Evolutionary conservation across 1,140 invertebrate species (phyloP).

Genomic region (Cotesia glomerata): DNA sequence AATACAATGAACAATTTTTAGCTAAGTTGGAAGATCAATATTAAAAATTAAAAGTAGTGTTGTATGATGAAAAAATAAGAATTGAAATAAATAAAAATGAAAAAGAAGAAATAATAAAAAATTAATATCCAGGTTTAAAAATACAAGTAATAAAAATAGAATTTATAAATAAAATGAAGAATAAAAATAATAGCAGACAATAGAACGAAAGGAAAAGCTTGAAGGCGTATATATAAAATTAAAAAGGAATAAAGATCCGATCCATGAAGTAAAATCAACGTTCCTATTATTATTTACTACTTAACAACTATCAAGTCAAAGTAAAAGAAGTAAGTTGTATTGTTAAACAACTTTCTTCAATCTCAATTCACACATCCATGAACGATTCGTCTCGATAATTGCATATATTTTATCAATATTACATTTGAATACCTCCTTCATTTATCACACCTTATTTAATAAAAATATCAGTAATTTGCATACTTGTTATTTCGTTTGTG

Average conservation of each 20-base stretch:
- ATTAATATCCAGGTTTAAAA: background rate
- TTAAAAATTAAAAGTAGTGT: too few species aligned
- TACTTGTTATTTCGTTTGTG: background rate
- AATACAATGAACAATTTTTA: too few species aligned
- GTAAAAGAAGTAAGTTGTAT: background rate
- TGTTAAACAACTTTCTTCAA: slow-evolving; percentile 30
- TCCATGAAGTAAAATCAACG: slow-evolving; percentile 4
- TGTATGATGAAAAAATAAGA: too few species aligned
- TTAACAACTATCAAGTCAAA: background rate
- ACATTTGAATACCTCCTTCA: background rate
- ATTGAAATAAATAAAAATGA: background rate
- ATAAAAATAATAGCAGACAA: background rate
- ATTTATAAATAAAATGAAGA: background rate
- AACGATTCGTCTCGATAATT: slow-evolving; percentile 2
- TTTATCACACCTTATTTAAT: background rate
- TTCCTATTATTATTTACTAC: background rate
- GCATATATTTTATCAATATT: background rate
- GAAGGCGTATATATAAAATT: slow-evolving; percentile 1
- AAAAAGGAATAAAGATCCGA: background rate
- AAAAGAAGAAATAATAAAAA: background rate
- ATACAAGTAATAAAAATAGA: background rate
- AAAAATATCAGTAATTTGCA: background rate
- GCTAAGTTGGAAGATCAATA: too few species aligned
- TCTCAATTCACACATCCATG: slow-evolving; percentile 22
- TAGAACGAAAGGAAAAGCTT: slow-evolving; percentile 7